These are phyloP conservation scores for Calyptomena viridis DNA, from an alignment of 2,113 vertebrate species.

Conservation along the genomic window DNA sequence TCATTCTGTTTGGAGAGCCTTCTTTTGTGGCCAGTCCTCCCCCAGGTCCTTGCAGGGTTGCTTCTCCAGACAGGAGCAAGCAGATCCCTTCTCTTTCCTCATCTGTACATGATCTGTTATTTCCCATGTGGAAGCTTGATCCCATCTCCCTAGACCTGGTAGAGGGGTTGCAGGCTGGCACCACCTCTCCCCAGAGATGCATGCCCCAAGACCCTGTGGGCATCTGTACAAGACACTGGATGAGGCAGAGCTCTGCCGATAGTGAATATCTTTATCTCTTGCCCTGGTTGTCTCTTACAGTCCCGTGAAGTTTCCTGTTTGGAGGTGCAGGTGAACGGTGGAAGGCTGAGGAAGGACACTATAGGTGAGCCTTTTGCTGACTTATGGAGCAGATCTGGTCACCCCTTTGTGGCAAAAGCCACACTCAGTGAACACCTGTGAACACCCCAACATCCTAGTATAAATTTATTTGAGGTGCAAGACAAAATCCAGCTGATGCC, in stretches of 20 bases:
- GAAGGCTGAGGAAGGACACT: constrained; percentile 23
- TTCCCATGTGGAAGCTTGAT: background rate
- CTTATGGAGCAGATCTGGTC: fast-evolving
- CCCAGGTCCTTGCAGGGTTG: fast-evolving
- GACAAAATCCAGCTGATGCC: background rate
- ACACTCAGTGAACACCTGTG: background rate
- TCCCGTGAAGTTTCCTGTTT: constrained; percentile 74
- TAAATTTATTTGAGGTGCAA: background rate
- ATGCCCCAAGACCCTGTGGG: fast-evolving
- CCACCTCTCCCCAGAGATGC: fast-evolving
- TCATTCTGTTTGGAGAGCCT: background rate
- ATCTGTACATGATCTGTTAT: fast-evolving
- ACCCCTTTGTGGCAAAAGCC: background rate
- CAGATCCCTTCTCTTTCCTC: background rate
- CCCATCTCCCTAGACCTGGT: background rate
- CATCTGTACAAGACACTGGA: fast-evolving
- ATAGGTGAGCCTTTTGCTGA: background rate
- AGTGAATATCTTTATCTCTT: background rate
- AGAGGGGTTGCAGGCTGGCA: background rate
- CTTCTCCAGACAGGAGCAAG: fast-evolving
- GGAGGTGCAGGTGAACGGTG: constrained; percentile 58
- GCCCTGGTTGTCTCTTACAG: constrained; percentile 37
- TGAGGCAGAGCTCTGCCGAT: background rate
- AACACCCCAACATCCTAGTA: background rate
- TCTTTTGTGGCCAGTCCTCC: fast-evolving